phyloP scores from a whole-genome alignment of 2,797 vertebrate species.

The Macropus fuliginosus region DNA sequence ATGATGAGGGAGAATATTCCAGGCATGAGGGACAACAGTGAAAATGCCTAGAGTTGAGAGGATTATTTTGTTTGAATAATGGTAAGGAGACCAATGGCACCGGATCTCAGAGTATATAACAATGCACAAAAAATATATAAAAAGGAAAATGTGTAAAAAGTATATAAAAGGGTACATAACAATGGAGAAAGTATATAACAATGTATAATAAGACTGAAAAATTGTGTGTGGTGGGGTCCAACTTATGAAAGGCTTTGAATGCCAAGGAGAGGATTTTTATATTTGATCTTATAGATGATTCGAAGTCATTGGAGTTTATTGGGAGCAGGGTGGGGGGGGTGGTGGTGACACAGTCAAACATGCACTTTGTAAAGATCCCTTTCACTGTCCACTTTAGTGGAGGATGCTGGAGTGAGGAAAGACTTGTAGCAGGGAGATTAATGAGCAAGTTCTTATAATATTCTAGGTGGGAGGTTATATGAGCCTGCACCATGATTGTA shows the following conservation, averaged over 20 bases:
- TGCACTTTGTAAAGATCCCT: background rate
- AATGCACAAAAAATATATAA: background rate
- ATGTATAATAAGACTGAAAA: background rate
- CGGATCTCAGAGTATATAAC: background rate
- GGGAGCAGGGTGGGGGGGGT: background rate
- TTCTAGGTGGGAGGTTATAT: background rate
- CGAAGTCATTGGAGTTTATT: background rate
- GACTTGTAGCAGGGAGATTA: background rate
- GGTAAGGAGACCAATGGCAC: background rate
- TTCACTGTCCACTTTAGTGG: background rate
- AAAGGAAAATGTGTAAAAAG: background rate
- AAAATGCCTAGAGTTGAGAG: background rate
- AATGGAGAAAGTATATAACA: background rate
- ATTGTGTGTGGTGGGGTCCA: background rate
- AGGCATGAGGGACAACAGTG: background rate
- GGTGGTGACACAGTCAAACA: background rate
- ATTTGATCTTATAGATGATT: background rate
- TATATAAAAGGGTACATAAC: background rate
- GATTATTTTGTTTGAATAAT: background rate
- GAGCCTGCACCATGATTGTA: background rate
- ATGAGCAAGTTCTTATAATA: background rate
- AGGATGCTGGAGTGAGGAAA: background rate
- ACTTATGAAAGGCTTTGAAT: background rate
- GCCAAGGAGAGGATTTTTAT: background rate
- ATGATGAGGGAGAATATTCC: background rate